These are phyloP conservation scores for Bucorvus abyssinicus DNA, from an alignment of 2,797 vertebrate species.

Conservation along the genomic window DNA sequence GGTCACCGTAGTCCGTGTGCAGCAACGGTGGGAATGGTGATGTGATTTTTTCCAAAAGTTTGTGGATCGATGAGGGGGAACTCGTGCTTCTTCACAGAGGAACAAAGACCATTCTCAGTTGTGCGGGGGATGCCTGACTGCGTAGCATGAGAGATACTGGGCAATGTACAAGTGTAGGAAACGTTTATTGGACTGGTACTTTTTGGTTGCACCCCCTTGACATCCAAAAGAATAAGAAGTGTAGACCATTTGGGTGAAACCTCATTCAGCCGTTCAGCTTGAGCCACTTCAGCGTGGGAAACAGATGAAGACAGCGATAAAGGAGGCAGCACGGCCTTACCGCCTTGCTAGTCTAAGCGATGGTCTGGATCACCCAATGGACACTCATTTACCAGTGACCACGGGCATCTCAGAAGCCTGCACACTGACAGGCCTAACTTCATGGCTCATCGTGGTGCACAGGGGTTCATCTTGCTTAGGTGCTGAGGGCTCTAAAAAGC, in stretches of 20 bases:
- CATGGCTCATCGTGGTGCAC: neutral
- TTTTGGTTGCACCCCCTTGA: neutral
- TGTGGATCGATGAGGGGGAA: neutral
- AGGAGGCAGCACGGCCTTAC: neutral
- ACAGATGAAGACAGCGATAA: neutral
- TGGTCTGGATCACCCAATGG: neutral
- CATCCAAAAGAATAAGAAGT: neutral
- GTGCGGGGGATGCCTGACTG: neutral
- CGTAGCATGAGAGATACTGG: neutral
- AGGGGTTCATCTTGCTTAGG: neutral
- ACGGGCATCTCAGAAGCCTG: neutral
- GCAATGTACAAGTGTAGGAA: neutral
- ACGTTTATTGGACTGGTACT: neutral
- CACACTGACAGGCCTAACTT: neutral
- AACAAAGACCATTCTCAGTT: neutral
- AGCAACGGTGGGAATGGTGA: neutral
- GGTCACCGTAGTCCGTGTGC: neutral
- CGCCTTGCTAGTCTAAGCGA: accelerated
- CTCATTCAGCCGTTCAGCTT: neutral
- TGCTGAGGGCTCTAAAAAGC: neutral
- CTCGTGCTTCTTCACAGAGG: neutral
- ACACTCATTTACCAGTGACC: neutral
- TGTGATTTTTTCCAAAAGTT: neutral
- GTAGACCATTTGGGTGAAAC: neutral
- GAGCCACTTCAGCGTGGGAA: neutral